Evolutionary conservation across 2,113 vertebrate genomes (phyloP).

Genomic region (Melanocharis versteri): DNA sequence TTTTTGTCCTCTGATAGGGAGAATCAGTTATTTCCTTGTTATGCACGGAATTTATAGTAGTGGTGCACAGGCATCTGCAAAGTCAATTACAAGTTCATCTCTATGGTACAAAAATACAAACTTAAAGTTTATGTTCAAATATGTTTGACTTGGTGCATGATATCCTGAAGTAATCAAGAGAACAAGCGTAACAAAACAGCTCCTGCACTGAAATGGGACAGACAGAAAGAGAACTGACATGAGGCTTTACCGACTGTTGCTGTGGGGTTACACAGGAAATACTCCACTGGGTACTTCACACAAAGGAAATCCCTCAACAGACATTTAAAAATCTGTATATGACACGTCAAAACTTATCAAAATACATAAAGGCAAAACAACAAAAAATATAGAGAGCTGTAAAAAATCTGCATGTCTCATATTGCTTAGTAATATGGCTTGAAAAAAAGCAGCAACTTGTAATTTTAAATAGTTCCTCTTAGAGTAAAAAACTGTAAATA

Average conservation of each 20-base stretch:
- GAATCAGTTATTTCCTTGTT: neutral
- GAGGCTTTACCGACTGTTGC: neutral
- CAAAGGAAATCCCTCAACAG: neutral
- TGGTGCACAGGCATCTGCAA: neutral
- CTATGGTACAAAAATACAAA: neutral
- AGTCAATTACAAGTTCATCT: neutral
- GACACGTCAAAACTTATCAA: neutral
- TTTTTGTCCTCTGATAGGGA: neutral
- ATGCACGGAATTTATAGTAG: neutral
- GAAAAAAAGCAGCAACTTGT: neutral
- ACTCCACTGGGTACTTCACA: neutral
- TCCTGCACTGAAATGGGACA: neutral
- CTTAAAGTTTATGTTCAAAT: neutral
- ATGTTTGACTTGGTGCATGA: neutral
- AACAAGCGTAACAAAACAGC: neutral
- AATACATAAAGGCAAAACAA: neutral
- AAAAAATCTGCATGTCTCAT: neutral
- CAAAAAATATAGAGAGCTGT: accelerated
- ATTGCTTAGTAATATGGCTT: neutral
- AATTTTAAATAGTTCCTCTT: neutral
- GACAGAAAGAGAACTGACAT: neutral
- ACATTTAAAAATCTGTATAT: neutral
- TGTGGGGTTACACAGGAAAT: neutral
- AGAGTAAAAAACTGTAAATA: neutral
- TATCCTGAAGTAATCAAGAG: neutral